These are phyloP conservation scores for Zapus hudsonius DNA, from an alignment of 2,113 vertebrate species.

Conservation along the genomic window DNA sequence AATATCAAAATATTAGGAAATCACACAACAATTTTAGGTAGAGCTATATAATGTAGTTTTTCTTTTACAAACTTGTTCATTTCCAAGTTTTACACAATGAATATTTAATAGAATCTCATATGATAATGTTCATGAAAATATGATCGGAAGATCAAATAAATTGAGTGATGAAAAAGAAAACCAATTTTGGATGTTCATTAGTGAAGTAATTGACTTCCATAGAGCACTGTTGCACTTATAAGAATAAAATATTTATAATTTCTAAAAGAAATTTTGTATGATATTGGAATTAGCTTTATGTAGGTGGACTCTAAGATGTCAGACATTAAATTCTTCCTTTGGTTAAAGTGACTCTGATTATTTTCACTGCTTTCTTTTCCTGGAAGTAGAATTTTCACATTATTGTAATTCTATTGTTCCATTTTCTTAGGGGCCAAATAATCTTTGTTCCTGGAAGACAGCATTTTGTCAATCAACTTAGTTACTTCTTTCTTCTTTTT, in stretches of 20 bases:
- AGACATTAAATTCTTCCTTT: slow-evolving; percentile 72
- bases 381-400: slow-evolving; percentile 36
- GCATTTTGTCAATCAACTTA: slow-evolving; percentile 82
- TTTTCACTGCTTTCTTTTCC: slow-evolving; percentile 62
- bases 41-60: slow-evolving; percentile 20
- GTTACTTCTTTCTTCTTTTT: slow-evolving; percentile 86
- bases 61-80: background rate
- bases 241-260: slow-evolving; percentile 70
- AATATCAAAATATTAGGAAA: slow-evolving; percentile 9
- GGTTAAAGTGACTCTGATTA: slow-evolving; percentile 59
- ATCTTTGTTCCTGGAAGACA: slow-evolving; percentile 81
- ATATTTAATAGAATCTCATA: background rate
- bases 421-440: slow-evolving; percentile 74
- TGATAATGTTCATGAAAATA: background rate
- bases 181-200: background rate
- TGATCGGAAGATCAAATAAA: slow-evolving; percentile 17
- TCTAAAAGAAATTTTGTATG: slow-evolving; percentile 73
- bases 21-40: background rate
- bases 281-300: slow-evolving; percentile 75
- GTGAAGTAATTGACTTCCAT: slow-evolving; percentile 62
- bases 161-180: background rate
- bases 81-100: slow-evolving; percentile 22
- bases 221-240: slow-evolving; percentile 50
- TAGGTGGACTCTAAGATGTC: background rate
- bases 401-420: slow-evolving; percentile 61